These are phyloP conservation scores for Pectinophora gossypiella DNA, from an alignment of 1,140 invertebrate genomes.

Conservation along the genomic window DNA sequence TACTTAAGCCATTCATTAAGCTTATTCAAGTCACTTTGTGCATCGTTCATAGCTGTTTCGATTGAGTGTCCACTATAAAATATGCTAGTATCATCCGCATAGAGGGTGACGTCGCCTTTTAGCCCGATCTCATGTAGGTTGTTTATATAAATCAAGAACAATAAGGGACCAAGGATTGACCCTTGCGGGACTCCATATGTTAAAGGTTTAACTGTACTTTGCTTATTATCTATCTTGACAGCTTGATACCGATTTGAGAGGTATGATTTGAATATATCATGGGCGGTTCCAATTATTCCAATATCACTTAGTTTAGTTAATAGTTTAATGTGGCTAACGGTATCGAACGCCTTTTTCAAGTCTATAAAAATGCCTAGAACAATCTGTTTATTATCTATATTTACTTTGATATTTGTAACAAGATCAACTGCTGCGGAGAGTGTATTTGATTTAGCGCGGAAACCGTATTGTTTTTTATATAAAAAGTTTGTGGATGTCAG, in stretches of 20 bases:
- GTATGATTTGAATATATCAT: neutral
- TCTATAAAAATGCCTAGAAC: neutral
- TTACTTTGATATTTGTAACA: neutral
- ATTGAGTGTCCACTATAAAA: neutral
- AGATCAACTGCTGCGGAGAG: neutral
- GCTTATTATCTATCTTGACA: neutral
- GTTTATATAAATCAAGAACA: neutral
- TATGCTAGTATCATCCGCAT: neutral
- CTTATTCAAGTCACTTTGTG: neutral
- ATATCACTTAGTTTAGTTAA: neutral
- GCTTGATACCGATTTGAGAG: neutral
- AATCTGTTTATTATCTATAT: neutral
- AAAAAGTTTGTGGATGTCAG: too few relatives aligned
- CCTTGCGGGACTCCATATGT: neutral
- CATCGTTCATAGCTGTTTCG: neutral
- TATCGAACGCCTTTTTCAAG: neutral
- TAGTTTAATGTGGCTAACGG: neutral
- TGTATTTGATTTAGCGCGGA: neutral
- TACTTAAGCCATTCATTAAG: constrained; percentile 1
- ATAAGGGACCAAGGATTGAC: neutral
- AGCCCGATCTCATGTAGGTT: neutral
- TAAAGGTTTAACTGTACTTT: neutral
- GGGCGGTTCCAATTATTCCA: neutral
- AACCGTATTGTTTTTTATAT: too few relatives aligned
- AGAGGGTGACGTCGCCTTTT: neutral